Evolutionary conservation across 2,113 vertebrate species (phyloP).

Genomic region (Cheirogaleus medius): DNA sequence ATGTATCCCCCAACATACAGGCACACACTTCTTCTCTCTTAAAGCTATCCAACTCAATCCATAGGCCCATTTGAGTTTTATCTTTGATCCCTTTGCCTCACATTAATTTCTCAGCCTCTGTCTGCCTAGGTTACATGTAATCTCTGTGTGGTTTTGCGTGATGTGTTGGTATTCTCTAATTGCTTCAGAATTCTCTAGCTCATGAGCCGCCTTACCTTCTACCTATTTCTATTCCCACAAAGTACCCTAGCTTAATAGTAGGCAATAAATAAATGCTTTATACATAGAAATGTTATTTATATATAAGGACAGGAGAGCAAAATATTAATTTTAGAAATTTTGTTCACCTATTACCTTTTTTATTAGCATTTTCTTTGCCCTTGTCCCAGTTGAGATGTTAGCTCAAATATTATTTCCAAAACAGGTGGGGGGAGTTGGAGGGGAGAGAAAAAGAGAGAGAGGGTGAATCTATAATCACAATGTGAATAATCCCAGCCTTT

Average conservation of each 20-base stretch:
- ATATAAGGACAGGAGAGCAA: not conserved
- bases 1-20: not conserved
- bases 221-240: not conserved
- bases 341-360: not conserved
- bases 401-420: slow-evolving; percentile 32
- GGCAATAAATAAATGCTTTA: not conserved
- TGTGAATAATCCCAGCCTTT: not conserved
- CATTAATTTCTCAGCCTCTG: not conserved
- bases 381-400: not conserved
- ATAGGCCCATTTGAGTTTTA: not conserved
- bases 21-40: not conserved
- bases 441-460: not conserved
- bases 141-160: not conserved
- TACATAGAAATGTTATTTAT: not conserved
- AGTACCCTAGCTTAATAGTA: not conserved
- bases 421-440: not conserved
- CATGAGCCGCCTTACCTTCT: not conserved
- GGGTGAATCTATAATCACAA: not conserved
- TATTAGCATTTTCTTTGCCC: not conserved
- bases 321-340: slow-evolving; percentile 18
- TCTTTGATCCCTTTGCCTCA: not conserved
- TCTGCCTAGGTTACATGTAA: not conserved
- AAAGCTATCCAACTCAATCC: not conserved
- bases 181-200: not conserved
- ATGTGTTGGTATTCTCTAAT: not conserved